Evolutionary conservation across 1,140 invertebrate species (phyloP), one percentile per base, ranked within the genome.

Genomic region (Eriosoma lanigerum): DNA sequence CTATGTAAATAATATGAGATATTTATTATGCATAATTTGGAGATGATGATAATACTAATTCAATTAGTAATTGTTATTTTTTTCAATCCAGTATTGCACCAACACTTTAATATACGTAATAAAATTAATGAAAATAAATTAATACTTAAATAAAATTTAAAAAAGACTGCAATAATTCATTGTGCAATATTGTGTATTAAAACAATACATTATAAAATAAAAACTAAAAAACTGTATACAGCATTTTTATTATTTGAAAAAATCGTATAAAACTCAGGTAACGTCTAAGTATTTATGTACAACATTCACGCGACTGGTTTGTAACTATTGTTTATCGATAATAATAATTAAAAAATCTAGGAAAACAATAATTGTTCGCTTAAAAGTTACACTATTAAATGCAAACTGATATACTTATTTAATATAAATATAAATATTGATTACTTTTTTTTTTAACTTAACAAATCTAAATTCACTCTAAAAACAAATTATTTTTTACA

Each of bases 201-300:
- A 70, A 70, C 50, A 70, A 70, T 70, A 81, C 12, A 50, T 32
- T 66, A 52, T 24, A 72, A 72, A 72, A 72, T 81, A 72, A 81
- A 72, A 81, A 81, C 68, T 68, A 81, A 54, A 58, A 50, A 72
- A 52, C 24, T 26, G 48, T 81, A 72, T 62, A 78, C 75, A 78
- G 68, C 3, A 52, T 78, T 78, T 60, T 78, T 78, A 60, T 62
- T 78, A 48, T 29, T 62, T 78, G 54, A 78, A 78, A 75, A 78
- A 78, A 60, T 78, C 38, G 75, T 78, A 78, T 78, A 78, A 78
- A 78, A 78, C 75, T 78, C 75, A 78, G 75, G 75, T 78, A 78
- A 78, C 75, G 56, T 62, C 75, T 62, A 78, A 78, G 75, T 78
- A 78, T 78, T 78, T 78, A 78, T 78, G 75, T 78, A 78, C 75